Evolutionary conservation across 2,797 vertebrate species (phyloP).

Genomic region (Margarornis squamiger): DNA sequence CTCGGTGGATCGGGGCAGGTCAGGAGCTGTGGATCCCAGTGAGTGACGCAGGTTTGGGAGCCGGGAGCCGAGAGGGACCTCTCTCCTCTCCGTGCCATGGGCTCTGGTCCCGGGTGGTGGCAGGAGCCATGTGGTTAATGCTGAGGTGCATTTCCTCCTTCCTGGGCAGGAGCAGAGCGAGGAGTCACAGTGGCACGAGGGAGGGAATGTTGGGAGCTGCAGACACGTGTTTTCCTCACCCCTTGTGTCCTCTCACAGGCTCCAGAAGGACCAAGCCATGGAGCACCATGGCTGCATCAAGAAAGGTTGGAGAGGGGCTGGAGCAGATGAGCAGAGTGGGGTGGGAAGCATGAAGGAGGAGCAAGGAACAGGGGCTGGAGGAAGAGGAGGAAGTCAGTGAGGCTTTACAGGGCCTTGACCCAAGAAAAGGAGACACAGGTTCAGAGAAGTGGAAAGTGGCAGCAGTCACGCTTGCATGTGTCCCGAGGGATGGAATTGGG

Average conservation of each 20-base stretch:
- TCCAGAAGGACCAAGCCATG: not conserved
- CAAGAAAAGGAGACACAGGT: fast-evolving
- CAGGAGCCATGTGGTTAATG: fast-evolving
- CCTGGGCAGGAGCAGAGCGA: not conserved
- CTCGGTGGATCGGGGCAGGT: not conserved
- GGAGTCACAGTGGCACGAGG: not conserved
- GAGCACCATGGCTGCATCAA: fast-evolving
- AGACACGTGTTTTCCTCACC: not conserved
- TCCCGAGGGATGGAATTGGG: not conserved
- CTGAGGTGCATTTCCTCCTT: not conserved
- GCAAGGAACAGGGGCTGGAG: not conserved
- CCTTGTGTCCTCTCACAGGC: not conserved
- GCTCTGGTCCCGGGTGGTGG: fast-evolving
- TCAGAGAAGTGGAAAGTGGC: not conserved
- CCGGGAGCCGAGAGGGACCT: fast-evolving
- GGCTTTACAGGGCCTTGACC: not conserved
- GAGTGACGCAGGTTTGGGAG: fast-evolving
- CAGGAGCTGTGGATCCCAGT: fast-evolving
- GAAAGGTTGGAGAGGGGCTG: not conserved
- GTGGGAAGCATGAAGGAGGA: not conserved
- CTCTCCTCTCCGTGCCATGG: fast-evolving
- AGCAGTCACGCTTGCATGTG: fast-evolving
- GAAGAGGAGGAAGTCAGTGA: not conserved
- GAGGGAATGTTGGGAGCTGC: not conserved
- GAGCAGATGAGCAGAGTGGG: not conserved